phyloP scores from a whole-genome alignment of 2,797 vertebrate genomes.

The Liasis olivaceus region DNA sequence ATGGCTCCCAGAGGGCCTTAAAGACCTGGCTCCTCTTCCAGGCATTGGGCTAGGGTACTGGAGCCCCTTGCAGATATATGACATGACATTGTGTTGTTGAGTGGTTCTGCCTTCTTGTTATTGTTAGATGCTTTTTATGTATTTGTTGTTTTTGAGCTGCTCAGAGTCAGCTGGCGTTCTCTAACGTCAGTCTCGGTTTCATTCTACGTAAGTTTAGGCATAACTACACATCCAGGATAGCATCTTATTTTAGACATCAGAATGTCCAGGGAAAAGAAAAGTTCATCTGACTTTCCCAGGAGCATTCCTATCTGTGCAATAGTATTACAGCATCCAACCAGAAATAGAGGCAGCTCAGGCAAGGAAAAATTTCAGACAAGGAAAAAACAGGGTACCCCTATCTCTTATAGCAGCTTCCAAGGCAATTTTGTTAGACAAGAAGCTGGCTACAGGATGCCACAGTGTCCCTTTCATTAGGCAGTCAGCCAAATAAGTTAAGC shows the following conservation, averaged over 20 bases:
- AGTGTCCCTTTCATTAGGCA: constrained; percentile 6
- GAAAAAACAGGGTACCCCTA: background rate
- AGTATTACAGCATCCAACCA: background rate
- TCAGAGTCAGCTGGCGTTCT: background rate
- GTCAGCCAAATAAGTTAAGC: constrained; percentile 15
- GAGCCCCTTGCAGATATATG: no score
- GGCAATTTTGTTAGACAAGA: constrained; percentile 9
- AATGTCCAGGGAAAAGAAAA: background rate
- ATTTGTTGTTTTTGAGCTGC: no score
- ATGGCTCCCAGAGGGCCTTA: no score
- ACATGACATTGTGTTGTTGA: no score
- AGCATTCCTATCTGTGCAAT: background rate
- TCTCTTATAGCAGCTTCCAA: constrained; percentile 1
- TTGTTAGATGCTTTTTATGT: no score
- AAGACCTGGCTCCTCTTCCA: no score
- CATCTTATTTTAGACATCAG: background rate
- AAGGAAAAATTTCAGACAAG: background rate
- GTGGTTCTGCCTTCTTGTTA: no score
- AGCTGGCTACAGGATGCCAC: background rate
- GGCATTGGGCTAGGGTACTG: no score
- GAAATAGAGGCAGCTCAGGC: background rate
- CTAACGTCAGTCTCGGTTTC: background rate
- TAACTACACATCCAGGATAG: background rate
- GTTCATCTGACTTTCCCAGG: background rate
- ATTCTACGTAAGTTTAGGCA: no score